Conservation (phyloP, 2,797 vertebrate genomes). For the Hydrocynus forskahlii region DNA sequence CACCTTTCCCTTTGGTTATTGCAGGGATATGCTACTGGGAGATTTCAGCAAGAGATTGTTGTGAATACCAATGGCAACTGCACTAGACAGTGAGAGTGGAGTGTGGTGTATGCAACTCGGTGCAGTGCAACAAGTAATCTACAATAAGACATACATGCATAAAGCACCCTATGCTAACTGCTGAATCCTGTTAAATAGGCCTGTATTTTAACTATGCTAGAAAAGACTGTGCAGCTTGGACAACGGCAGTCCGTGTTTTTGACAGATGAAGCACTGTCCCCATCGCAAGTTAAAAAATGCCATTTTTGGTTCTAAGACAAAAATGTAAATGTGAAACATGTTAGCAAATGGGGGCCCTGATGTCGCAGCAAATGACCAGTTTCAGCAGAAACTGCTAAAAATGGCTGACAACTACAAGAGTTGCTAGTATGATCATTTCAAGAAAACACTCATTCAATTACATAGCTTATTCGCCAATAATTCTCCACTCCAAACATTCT, state of each 20-base stretch:
- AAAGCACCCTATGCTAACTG: background rate
- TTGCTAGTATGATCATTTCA: background rate
- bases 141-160: background rate
- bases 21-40: conserved; percentile 6
- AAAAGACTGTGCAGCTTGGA: conserved; percentile 22
- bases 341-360: conserved; percentile 53
- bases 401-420: conserved; percentile 31
- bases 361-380: conserved; percentile 53
- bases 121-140: background rate
- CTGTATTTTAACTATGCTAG: background rate
- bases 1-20: conserved; percentile 19
- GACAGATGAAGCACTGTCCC: conserved; percentile 45
- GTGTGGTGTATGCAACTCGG: background rate
- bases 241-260: conserved; percentile 21
- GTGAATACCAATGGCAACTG: background rate
- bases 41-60: background rate
- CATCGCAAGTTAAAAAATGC: conserved; percentile 34
- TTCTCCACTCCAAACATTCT: conserved; percentile 17
- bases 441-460: background rate
- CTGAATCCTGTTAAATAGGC: background rate
- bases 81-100: background rate
- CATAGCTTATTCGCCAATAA: conserved; percentile 3
- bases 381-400: conserved; percentile 47
- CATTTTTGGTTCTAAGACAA: conserved; percentile 52
- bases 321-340: conserved; percentile 60